Conservation (phyloP, 2,888 invertebrate genomes). For the Agonopterix heracliana region DNA sequence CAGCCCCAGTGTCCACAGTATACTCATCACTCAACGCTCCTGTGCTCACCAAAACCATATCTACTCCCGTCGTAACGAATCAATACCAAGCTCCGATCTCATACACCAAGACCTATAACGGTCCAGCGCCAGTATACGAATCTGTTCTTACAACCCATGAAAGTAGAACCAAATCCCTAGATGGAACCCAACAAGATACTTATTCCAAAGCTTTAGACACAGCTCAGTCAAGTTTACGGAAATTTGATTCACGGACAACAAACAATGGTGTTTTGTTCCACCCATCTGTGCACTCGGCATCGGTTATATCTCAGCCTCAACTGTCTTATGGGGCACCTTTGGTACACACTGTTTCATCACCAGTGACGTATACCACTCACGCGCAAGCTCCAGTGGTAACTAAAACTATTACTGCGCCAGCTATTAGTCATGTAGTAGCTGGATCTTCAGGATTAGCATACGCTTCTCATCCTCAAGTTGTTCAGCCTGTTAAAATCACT, state of each 20-base stretch:
- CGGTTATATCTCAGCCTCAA: conserved; percentile 11
- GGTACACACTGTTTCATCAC: conserved; percentile 15
- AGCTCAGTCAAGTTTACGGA: conserved; percentile 20
- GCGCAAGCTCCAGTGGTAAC: conserved; percentile 9
- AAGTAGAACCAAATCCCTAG: conserved; percentile 17
- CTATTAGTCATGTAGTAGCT: conserved; percentile 3
- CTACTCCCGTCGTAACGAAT: background rate
- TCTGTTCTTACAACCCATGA: conserved; percentile 22
- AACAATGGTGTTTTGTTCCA: conserved; percentile 15
- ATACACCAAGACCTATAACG: conserved; percentile 11
- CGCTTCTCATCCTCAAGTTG: conserved; percentile 17
- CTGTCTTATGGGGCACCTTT: conserved; percentile 12
- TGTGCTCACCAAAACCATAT: conserved; percentile 6
- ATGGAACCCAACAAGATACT: conserved; percentile 20
- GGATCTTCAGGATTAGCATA: conserved; percentile 19
- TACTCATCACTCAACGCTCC: conserved; percentile 22
- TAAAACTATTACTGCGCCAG: conserved; percentile 19
- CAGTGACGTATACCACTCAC: conserved; percentile 19
- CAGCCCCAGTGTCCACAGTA: conserved; percentile 18
- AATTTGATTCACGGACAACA: conserved; percentile 18
- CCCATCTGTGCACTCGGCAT: conserved; percentile 13
- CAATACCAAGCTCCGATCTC: conserved; percentile 10
- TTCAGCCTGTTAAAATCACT: conserved; percentile 17
- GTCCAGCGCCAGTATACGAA: conserved; percentile 26
- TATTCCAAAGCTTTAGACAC: conserved; percentile 22